Evolutionary conservation across 2,797 vertebrate species (phyloP).

Genomic region (Enteromius treurensis): DNA sequence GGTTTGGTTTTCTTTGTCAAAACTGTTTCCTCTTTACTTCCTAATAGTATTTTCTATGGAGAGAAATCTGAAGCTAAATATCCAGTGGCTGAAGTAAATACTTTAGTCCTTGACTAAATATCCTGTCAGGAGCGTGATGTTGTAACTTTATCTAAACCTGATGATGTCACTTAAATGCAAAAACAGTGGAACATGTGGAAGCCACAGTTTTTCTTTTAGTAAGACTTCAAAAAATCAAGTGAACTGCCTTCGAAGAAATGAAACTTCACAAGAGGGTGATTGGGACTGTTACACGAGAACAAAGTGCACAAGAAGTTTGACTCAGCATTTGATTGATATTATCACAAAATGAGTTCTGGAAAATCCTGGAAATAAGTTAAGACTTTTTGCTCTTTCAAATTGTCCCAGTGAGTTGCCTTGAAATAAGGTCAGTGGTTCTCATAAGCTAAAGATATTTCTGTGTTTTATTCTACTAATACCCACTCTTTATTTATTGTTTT

Average conservation of each 20-base stretch:
- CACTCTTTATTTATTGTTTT: neutral
- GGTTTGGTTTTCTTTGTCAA: slow-evolving; percentile 39
- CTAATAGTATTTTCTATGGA: slow-evolving; percentile 32
- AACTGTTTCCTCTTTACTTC: slow-evolving; percentile 21
- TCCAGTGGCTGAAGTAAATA: slow-evolving; percentile 42
- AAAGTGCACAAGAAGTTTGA: neutral
- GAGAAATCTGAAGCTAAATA: slow-evolving; percentile 27
- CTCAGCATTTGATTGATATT: neutral
- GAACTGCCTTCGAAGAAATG: neutral
- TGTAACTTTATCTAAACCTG: slow-evolving; percentile 27
- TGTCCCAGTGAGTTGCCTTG: neutral
- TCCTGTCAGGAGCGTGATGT: slow-evolving; percentile 5
- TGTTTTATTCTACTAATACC: neutral
- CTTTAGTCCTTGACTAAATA: slow-evolving; percentile 15
- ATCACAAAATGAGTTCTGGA: neutral
- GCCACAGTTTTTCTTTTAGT: slow-evolving; percentile 6
- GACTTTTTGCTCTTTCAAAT: neutral
- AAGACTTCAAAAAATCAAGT: neutral
- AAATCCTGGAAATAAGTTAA: neutral
- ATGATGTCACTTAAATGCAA: slow-evolving; percentile 10
- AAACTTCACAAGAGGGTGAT: neutral
- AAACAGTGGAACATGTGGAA: slow-evolving; percentile 19
- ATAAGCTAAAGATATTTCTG: neutral
- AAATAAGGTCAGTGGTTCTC: neutral
- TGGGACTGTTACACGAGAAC: neutral